Percentiles rank a stretch among this genome's conserved stretches.
Conservation (phyloP, 2,797 vertebrate genomes). For the Galaxias olidus region DNA sequence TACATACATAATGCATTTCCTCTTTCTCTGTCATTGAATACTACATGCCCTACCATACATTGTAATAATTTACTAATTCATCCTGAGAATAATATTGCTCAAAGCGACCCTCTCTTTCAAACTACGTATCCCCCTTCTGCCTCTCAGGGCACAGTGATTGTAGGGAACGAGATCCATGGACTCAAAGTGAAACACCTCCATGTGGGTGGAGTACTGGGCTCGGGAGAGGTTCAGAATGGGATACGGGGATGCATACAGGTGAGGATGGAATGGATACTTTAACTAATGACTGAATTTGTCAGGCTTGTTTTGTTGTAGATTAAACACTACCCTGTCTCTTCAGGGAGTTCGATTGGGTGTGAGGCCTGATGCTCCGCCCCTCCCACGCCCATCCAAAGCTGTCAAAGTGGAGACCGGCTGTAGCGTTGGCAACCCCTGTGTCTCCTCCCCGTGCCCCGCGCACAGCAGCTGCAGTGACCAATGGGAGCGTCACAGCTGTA, state of each 20-base stretch:
- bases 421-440: conserved; percentile 80
- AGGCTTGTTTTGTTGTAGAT: no score
- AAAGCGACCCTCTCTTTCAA: neutral
- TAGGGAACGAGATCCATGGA: conserved; percentile 93
- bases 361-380: conserved; percentile 75
- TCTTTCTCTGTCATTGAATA: no score
- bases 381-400: conserved; percentile 83
- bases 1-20: no score
- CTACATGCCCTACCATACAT: no score
- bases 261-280: conserved; percentile 26
- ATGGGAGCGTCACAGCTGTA: conserved; percentile 89
- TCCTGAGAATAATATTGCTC: no score
- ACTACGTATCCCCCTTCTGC: neutral
- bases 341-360: conserved; percentile 92
- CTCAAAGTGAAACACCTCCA: conserved; percentile 95
- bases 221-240: conserved; percentile 88
- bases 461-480: conserved; percentile 87
- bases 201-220: conserved; percentile 88
- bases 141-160: conserved; percentile 86
- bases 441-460: conserved; percentile 85
- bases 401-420: conserved; percentile 90
- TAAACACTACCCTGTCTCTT: conserved; percentile 8
- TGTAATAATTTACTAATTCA: no score
- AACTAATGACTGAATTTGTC: no score
- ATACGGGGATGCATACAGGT: conserved; percentile 97